Percentiles rank a stretch among this genome's conserved stretches.
These are phyloP conservation scores for Coenonympha arcania DNA, from an alignment of 2,888 invertebrate genomes.

Conservation along the genomic window DNA sequence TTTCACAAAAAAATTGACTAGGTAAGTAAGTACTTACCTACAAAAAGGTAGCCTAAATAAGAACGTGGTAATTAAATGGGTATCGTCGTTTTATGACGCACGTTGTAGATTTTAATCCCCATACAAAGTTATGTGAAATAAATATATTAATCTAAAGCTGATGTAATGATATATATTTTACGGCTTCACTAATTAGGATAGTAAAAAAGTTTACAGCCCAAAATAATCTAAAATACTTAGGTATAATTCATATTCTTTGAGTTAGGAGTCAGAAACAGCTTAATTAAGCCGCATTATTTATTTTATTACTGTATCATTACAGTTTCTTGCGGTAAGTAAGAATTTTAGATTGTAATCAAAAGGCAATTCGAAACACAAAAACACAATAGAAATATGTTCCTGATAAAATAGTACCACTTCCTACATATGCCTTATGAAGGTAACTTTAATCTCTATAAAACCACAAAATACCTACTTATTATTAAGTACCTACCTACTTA, in stretches of 20 bases:
- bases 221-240: constrained; percentile 21
- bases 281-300: constrained; percentile 39
- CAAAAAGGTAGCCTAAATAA: not conserved
- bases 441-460: no score
- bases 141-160: constrained; percentile 14
- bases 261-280: constrained; percentile 28
- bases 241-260: constrained; percentile 23
- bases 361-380: constrained; percentile 25
- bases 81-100: not conserved
- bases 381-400: constrained; percentile 14
- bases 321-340: constrained; percentile 34
- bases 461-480: no score
- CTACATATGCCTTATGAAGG: not conserved
- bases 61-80: not conserved
- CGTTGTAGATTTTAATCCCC: not conserved
- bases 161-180: constrained; percentile 24
- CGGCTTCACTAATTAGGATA: constrained; percentile 23
- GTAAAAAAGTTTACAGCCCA: constrained; percentile 25
- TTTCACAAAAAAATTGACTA: not conserved
- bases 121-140: constrained; percentile 5
- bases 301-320: constrained; percentile 36
- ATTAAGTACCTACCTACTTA: no score
- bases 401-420: not conserved
- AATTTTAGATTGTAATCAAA: constrained; percentile 41
- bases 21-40: not conserved